These are phyloP conservation scores for Amblyteles armatorius DNA, from an alignment of 2,888 invertebrate genomes.

Conservation along the genomic window DNA sequence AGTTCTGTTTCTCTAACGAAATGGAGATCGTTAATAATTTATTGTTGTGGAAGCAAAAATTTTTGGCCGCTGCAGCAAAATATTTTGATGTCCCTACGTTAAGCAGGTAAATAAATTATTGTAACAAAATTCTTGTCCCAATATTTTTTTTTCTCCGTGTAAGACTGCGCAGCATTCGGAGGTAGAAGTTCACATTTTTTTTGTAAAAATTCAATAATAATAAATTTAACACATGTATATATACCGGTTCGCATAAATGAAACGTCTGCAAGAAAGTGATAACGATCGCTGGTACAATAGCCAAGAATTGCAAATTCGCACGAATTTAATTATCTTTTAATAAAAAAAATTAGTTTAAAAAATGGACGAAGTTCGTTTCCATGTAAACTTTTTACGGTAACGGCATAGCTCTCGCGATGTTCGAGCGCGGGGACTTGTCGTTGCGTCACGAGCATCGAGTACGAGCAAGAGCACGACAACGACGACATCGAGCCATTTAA, in stretches of 20 bases:
- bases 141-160: no score
- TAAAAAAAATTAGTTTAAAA: not conserved
- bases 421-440: conserved; percentile 25
- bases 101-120: no score
- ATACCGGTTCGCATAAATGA: no score
- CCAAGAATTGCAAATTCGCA: not conserved
- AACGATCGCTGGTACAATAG: not conserved
- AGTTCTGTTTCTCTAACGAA: no score
- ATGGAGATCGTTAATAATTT: no score
- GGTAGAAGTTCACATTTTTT: not conserved
- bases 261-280: no score
- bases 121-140: no score
- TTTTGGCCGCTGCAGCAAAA: no score
- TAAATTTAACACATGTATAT: no score
- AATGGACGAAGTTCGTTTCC: not conserved
- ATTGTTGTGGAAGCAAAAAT: no score
- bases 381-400: conserved; percentile 5
- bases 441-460: conserved; percentile 72
- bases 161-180: not conserved
- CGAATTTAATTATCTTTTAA: not conserved
- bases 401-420: not conserved
- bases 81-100: no score
- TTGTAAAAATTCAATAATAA: not conserved
- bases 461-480: conserved; percentile 71
- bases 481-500: conserved; percentile 76